Percentiles rank a stretch among this genome's conserved stretches.
Evolutionary conservation across 2,888 invertebrate genomes (phyloP).

Genomic region (Odontothrips loti): DNA sequence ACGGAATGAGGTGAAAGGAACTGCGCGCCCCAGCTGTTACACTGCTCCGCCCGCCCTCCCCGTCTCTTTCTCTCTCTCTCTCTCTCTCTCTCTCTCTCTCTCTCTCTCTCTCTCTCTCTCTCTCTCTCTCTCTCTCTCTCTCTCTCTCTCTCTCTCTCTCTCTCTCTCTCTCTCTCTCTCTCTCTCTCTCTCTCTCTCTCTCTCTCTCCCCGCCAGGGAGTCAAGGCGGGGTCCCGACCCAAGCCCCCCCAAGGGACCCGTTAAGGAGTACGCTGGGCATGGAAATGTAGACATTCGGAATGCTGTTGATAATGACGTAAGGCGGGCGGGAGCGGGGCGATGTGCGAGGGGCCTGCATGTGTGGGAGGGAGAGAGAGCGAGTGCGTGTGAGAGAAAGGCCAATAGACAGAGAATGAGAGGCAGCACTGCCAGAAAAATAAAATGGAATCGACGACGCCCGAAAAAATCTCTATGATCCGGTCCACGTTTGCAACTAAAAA

Average conservation of each 20-base stretch:
- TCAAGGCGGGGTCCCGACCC: too few species aligned
- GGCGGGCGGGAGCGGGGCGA: background rate
- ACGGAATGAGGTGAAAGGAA: slow-evolving; percentile 19
- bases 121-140: background rate
- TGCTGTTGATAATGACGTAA: slow-evolving; percentile 6
- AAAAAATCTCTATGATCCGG: too few species aligned
- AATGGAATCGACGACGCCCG: too few species aligned
- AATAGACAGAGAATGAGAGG: too few species aligned
- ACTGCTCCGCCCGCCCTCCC: background rate
- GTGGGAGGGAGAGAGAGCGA: background rate
- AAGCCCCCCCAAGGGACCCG: background rate
- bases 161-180: slow-evolving; percentile 3
- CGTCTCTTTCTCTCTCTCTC: slow-evolving; percentile 4
- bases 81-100: slow-evolving; percentile 1
- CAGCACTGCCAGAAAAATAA: too few species aligned
- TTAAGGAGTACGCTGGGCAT: background rate
- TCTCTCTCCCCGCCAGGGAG: too few species aligned
- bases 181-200: background rate
- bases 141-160: slow-evolving; percentile 17
- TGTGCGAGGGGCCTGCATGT: background rate
- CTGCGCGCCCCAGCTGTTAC: slow-evolving; percentile 14
- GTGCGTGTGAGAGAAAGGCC: too few species aligned
- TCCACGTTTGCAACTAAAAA: too few species aligned
- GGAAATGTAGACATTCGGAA: slow-evolving; percentile 6
- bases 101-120: background rate